Evolutionary conservation across 2,113 vertebrate species (phyloP), one percentile per base, ranked within the genome.

Genomic region (Calyptommatus sinebrachiatus): DNA sequence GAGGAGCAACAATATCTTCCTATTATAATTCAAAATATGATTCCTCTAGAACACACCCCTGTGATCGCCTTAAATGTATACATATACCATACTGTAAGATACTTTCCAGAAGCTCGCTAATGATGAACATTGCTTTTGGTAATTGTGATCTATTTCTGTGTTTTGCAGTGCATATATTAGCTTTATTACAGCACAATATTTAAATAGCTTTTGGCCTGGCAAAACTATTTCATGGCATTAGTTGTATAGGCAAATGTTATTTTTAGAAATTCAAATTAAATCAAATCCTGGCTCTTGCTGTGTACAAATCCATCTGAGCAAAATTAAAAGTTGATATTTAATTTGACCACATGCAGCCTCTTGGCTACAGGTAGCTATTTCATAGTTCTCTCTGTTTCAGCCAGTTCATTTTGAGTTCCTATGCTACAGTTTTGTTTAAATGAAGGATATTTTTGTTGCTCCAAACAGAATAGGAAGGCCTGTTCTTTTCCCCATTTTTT

Each of bases 191-290:
- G 53, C 18, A 57, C 53, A 18, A 14, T 57, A 57, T 87, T 93
- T 90, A 91, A 91, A 90, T 85, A 88, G 82, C 90, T 91, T 91
- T 91, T 92, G 90, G 92, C 86, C 90, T 85, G 89, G 86, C 89
- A 89, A 89, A 88, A 88, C 88, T 91, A 88, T 92, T 90, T 91
- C 76, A 79, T 89, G 85, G 85, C 88, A 88, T 92, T 87, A 85
- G 86, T 92, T 93, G 90, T 86, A 90, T 89, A 91, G 88, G 86
- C 88, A 85, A 92, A 85, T 87, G 87, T 89, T 93, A 91, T 93
- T 91, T 92, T 93, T 92, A 92, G 89, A 83, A 89, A 83, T 89
- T 82, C 22, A 65, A 82, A 0, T 87, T 89, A 91, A 81, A 93
- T 86, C 90, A 91, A 91, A 83, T 78, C 71, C 74, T 88, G 85